Conservation (phyloP, 2,797 vertebrate species). For the Pangasius sanitwongsei region DNA sequence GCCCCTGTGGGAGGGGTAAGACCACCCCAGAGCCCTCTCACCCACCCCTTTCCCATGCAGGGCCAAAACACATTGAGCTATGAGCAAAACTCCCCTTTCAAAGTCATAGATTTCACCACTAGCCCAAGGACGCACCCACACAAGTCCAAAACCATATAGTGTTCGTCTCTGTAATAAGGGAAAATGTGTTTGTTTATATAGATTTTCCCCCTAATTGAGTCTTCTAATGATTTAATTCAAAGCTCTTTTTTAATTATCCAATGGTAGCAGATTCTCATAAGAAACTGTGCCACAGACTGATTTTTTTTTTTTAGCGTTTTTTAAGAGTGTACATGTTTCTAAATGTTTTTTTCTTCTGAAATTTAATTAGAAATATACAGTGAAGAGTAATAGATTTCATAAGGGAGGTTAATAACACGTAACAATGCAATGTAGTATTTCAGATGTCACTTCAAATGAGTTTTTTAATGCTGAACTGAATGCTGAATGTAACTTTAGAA, state of each 20-base stretch:
- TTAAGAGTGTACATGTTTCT: neutral
- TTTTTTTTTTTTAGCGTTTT: neutral
- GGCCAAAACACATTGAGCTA: conserved; percentile 69
- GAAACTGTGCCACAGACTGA: neutral
- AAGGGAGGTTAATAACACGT: neutral
- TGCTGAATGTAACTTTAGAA: neutral
- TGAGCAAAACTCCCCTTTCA: conserved; percentile 59
- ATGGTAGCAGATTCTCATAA: conserved; percentile 62
- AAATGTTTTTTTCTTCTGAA: neutral
- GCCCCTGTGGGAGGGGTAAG: conserved; percentile 57
- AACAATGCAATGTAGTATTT: neutral
- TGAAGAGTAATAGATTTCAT: neutral
- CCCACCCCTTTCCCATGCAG: conserved; percentile 75
- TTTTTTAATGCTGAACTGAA: neutral
- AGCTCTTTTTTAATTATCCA: conserved; percentile 64
- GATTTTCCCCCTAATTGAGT: conserved; percentile 63
- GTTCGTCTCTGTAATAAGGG: conserved; percentile 42
- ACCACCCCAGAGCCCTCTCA: conserved; percentile 76
- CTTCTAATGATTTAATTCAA: conserved; percentile 62
- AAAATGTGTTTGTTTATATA: conserved; percentile 63
- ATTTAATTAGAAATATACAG: neutral
- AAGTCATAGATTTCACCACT: conserved; percentile 60
- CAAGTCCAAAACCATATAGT: conserved; percentile 18
- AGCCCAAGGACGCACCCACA: conserved; percentile 5
- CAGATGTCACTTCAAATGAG: neutral